A percentile compares a stretch with the other conserved stretches of the same genome.
Conservation (phyloP, 2,888 invertebrate species). For the Bugulina stolonifera region DNA sequence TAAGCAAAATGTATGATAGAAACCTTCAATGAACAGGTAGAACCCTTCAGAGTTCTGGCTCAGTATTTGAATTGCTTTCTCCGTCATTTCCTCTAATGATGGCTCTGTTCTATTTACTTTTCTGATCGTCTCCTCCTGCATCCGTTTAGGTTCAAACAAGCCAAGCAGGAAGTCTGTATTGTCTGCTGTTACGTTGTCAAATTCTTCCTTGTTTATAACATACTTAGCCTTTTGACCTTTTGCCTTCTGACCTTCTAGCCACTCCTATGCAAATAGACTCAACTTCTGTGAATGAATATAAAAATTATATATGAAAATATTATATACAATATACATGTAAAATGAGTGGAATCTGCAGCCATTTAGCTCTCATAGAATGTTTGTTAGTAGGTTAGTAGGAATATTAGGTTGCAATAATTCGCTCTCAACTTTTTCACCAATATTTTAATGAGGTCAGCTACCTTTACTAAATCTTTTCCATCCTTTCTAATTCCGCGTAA, state of each 20-base stretch:
- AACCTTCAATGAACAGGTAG: constrained; percentile 65
- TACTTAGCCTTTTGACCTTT: constrained; percentile 44
- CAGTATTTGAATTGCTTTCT: constrained; percentile 69
- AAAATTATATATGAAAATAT: neutral
- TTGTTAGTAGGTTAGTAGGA: too few relatives aligned
- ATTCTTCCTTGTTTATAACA: constrained; percentile 62
- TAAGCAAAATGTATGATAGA: too few relatives aligned
- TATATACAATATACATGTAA: too few relatives aligned
- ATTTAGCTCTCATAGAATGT: too few relatives aligned
- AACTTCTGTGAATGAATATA: neutral
- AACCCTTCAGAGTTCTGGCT: constrained; percentile 64
- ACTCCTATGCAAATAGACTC: neutral
- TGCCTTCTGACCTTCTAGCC: neutral
- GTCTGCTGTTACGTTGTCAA: constrained; percentile 58
- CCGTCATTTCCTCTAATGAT: constrained; percentile 73
- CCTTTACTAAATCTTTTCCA: constrained; percentile 20
- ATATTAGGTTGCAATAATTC: too few relatives aligned
- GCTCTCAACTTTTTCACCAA: too few relatives aligned
- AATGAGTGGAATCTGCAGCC: too few relatives aligned
- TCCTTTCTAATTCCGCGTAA: neutral
- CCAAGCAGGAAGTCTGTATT: constrained; percentile 68
- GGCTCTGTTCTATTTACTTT: constrained; percentile 57
- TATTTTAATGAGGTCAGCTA: neutral
- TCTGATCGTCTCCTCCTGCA: constrained; percentile 63
- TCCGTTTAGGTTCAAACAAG: constrained; percentile 57